Evolutionary conservation across 2,888 invertebrate species (phyloP), one percentile per base, ranked within the genome.

Genomic region (Campoletis raptor): DNA sequence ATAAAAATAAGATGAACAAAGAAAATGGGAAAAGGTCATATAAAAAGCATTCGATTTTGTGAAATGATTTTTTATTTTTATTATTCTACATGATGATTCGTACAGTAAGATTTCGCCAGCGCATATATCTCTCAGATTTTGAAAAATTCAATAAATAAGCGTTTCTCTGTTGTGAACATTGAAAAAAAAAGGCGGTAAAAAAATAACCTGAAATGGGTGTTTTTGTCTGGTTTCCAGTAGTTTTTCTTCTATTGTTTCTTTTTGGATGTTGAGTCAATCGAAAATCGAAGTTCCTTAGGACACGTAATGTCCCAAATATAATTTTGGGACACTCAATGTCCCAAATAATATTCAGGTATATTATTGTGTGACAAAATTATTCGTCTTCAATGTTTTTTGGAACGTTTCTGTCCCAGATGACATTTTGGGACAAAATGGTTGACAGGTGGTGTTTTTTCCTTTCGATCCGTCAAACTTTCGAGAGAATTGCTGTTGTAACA

Each of bases 91-190:
- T 52, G 9, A 30, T 57, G 42, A 40, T 18, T 61, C 9, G 54
- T 73, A 61, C 10, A 74, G 61, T 61, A 74, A 74, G 61, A 74
- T 57, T 61, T 57, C 8, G 4, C 9, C 9, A 1, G 40, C 61
- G 12, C 61, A 9, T 21, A n/a, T 21, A 37, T 73, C 10, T 21
- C 21, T 40, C 5, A n/a, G 4, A 5, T 76, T 18, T 42, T 54
- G 61, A 12, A 15, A 21, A 57, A 64, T 45, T 61, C 61, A 30
- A 40, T 18, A 21, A 61, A 74, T 21, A 12, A 15, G 12, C 24
- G 10, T 18, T 18, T 42, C 30, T 9, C 9, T 42, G 18, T 74
- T 24, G 24, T 57, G 30, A 6, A 48, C 48, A 18, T 48, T 48
- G 5, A n/a, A 48, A n/a, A 48, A n/a, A 48, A 40, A 9, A 45